Conservation (phyloP, 2,888 invertebrate species). For the Seladonia tumulorum region DNA sequence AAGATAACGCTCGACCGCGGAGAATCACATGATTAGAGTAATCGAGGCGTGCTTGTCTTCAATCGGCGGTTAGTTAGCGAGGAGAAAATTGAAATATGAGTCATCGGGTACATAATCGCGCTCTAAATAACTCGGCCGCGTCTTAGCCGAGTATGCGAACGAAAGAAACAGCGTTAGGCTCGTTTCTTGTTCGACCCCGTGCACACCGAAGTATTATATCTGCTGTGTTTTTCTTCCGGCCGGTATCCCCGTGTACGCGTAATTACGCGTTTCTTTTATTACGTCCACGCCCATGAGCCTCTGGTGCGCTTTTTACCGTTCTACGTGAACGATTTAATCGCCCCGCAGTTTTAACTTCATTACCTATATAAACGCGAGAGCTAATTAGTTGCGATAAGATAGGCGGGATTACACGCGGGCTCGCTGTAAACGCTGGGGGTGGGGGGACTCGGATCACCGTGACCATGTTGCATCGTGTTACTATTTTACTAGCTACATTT, state of each 20-base stretch:
- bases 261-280: constrained; percentile 33
- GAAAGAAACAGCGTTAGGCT: constrained; percentile 36
- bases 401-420: constrained; percentile 2
- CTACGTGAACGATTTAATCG: neutral
- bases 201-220: neutral
- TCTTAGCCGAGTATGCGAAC: constrained; percentile 10
- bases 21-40: constrained; percentile 65
- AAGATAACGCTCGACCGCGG: constrained; percentile 62
- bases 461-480: constrained; percentile 1
- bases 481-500: constrained; percentile 5
- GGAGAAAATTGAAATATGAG: constrained; percentile 69
- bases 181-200: constrained; percentile 4
- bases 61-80: constrained; percentile 55
- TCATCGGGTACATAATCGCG: constrained; percentile 65
- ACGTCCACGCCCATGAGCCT: constrained; percentile 23
- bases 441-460: neutral
- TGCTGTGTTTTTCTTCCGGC: constrained; percentile 26
- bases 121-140: constrained; percentile 61
- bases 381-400: constrained; percentile 46
- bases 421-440: neutral
- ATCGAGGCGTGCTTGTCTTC: constrained; percentile 60
- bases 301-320: neutral
- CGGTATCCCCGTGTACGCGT: neutral
- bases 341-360: constrained; percentile 9
- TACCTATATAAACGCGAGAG: constrained; percentile 8